These are phyloP conservation scores for Piprites chloris DNA, from an alignment of 2,113 vertebrate species.

Conservation along the genomic window DNA sequence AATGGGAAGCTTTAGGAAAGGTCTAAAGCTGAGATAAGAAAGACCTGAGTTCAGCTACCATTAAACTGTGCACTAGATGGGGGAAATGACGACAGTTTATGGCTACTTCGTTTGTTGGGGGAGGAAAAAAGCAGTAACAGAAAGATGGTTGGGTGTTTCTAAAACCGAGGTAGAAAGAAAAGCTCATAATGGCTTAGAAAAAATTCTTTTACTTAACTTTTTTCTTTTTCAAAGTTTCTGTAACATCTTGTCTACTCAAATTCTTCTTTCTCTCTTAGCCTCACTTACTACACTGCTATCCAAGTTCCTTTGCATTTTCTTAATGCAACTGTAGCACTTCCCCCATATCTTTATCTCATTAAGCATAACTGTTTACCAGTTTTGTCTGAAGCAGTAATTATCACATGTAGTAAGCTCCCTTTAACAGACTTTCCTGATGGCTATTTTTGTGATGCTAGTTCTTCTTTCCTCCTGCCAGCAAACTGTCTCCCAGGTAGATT, in stretches of 20 bases:
- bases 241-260: not conserved
- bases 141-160: not conserved
- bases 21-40: not conserved
- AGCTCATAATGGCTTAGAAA: not conserved
- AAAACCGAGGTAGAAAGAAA: not conserved
- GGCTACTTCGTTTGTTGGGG: not conserved
- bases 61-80: not conserved
- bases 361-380: not conserved
- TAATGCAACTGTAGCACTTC: not conserved
- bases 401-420: not conserved
- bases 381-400: not conserved
- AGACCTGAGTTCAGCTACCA: not conserved
- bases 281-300: not conserved
- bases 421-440: not conserved
- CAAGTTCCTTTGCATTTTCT: not conserved
- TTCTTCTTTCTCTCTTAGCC: not conserved
- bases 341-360: not conserved
- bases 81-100: not conserved
- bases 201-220: not conserved
- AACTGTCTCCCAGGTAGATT: not conserved
- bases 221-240: not conserved
- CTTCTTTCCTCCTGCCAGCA: not conserved
- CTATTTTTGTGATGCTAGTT: not conserved
- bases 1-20: not conserved
- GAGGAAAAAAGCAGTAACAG: not conserved